A percentile compares a stretch with the other conserved stretches of the same genome.
Evolutionary conservation across 2,888 invertebrate species (phyloP).

Genomic region (Dryococelus australis): DNA sequence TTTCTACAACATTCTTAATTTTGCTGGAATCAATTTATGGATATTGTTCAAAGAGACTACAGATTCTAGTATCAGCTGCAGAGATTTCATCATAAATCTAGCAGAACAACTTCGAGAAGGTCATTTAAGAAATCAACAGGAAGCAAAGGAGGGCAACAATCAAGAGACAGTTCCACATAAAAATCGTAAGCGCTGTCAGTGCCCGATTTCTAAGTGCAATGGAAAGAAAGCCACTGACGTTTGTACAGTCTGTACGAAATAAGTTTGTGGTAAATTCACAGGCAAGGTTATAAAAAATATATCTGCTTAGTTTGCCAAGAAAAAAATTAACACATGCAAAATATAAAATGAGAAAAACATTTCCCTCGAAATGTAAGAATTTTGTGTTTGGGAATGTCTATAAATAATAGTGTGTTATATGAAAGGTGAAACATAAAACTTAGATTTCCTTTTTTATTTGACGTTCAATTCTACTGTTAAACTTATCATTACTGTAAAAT

Average conservation of each 20-base stretch:
- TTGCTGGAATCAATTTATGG: not conserved
- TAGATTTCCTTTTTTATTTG: no score
- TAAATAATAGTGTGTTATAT: no score
- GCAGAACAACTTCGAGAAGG: slow-evolving; percentile 10
- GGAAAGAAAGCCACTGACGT: not conserved
- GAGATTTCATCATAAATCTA: not conserved
- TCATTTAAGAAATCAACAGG: not conserved
- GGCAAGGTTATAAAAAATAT: not conserved
- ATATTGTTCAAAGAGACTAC: not conserved
- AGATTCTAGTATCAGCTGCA: not conserved
- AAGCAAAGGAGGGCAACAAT: not conserved
- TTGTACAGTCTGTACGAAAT: not conserved
- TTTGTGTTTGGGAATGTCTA: not conserved
- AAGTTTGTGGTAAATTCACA: not conserved
- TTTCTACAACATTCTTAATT: not conserved
- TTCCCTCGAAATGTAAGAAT: not conserved
- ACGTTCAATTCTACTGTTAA: no score
- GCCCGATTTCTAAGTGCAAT: not conserved
- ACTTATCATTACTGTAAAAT: no score
- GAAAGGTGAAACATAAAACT: no score
- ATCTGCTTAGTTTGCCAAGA: not conserved
- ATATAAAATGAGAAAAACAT: not conserved
- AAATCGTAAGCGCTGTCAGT: not conserved
- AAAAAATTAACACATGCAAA: not conserved
- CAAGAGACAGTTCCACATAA: not conserved